These are phyloP conservation scores for Sebastes matsubarae DNA, from an alignment of 2,797 vertebrate species.

Conservation along the genomic window DNA sequence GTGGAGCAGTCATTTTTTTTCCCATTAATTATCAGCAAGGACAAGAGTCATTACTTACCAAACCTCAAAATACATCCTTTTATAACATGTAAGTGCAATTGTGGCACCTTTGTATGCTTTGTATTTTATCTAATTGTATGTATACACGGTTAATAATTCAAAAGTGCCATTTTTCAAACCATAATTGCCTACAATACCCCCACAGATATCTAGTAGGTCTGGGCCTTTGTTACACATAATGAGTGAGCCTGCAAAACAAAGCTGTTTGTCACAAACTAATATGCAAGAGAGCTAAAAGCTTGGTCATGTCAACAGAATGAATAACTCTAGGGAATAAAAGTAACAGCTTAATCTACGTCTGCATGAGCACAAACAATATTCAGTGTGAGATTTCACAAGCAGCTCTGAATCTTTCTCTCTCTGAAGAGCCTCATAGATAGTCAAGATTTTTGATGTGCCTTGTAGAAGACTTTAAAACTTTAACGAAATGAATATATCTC, in stretches of 20 bases:
- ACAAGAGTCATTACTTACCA: not conserved
- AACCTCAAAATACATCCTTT: not conserved
- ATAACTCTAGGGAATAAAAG: not conserved
- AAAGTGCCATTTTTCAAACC: not conserved
- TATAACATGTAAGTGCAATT: not conserved
- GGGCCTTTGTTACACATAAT: not conserved
- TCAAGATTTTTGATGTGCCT: not conserved
- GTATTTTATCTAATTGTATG: not conserved
- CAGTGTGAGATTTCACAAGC: not conserved
- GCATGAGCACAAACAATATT: not conserved
- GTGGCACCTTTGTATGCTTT: not conserved
- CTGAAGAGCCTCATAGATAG: not conserved
- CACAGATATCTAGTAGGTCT: not conserved
- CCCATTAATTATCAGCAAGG: not conserved
- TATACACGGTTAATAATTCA: not conserved
- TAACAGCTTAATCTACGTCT: not conserved
- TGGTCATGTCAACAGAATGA: not conserved
- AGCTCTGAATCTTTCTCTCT: not conserved
- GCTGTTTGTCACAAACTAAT: not conserved
- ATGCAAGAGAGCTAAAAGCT: not conserved
- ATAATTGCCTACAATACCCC: not conserved
- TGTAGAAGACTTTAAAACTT: not conserved
- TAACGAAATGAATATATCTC: not conserved
- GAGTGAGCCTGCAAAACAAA: not conserved
- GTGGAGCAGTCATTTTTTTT: not conserved